These are phyloP conservation scores for Archaeoteleia sp. DNA, from an alignment of 2,888 invertebrate genomes.

Conservation along the genomic window DNA sequence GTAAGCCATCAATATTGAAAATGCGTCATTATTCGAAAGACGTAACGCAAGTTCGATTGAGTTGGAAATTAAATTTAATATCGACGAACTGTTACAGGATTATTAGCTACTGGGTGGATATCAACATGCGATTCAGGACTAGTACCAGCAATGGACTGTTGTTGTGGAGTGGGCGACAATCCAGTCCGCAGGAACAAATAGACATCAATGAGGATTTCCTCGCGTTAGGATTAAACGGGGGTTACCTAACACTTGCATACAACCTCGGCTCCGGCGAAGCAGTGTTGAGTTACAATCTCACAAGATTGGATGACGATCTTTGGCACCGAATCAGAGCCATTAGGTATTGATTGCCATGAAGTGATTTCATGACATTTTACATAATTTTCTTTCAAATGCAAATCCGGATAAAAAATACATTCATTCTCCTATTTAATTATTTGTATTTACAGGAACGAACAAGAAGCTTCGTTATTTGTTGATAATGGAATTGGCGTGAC, in stretches of 20 bases:
- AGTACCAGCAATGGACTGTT: constrained; percentile 84
- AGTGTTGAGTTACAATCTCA: constrained; percentile 87
- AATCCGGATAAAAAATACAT: too few relatives aligned
- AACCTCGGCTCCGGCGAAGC: constrained; percentile 93
- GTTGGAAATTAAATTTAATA: constrained; percentile 23
- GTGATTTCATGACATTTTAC: too few relatives aligned
- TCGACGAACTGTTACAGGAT: constrained; percentile 77
- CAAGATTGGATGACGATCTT: constrained; percentile 91
- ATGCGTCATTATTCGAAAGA: constrained; percentile 33
- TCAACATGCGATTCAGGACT: constrained; percentile 91
- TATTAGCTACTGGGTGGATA: constrained; percentile 88
- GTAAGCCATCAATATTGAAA: constrained; percentile 21
- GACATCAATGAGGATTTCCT: constrained; percentile 85
- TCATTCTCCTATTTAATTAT: too few relatives aligned
- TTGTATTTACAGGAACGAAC: constrained; percentile 86
- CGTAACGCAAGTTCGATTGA: constrained; percentile 27
- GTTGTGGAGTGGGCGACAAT: constrained; percentile 88
- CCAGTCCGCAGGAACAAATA: constrained; percentile 72
- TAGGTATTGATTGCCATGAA: constrained; percentile 77
- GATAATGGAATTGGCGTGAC: constrained; percentile 89
- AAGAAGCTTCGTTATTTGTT: constrained; percentile 90
- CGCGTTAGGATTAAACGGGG: constrained; percentile 88
- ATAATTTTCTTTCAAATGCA: too few relatives aligned
- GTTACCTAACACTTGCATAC: constrained; percentile 85
- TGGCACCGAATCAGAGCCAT: constrained; percentile 88